These are phyloP conservation scores for Lepeophtheirus salmonis DNA, from an alignment of 1,140 invertebrate species.

Conservation along the genomic window DNA sequence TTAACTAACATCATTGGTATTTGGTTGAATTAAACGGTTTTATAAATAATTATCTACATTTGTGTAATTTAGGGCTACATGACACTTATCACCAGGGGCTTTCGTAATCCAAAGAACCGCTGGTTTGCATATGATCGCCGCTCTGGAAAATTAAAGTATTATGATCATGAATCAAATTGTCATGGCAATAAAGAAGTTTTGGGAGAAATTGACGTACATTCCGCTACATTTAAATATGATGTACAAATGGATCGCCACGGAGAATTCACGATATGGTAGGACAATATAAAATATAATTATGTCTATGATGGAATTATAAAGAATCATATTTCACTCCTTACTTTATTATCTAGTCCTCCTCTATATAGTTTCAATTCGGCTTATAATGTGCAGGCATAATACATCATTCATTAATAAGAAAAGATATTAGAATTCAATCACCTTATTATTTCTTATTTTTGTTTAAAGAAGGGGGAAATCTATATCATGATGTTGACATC, in stretches of 20 bases:
- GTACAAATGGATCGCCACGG: constrained; percentile 1
- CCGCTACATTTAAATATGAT: constrained; percentile 5
- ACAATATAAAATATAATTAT: too few species aligned
- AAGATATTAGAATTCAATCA: too few species aligned
- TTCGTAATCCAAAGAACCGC: constrained; percentile 2
- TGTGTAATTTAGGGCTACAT: neutral
- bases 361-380: too few species aligned
- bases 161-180: neutral
- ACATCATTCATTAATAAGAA: too few species aligned
- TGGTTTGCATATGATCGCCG: constrained; percentile 3
- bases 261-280: constrained; percentile 14
- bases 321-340: too few species aligned
- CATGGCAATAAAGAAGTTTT: neutral
- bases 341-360: too few species aligned
- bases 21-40: neutral
- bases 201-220: constrained; percentile 11
- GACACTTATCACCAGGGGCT: neutral
- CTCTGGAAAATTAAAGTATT: constrained; percentile 4
- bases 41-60: neutral
- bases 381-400: too few species aligned
- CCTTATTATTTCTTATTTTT: too few species aligned
- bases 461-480: too few species aligned
- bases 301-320: too few species aligned
- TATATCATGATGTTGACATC: too few species aligned
- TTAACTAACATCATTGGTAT: neutral